Evolutionary conservation across 2,797 vertebrate genomes (phyloP), one percentile per base, ranked within the genome.

Genomic region (Kryptopterus vitreolus): DNA sequence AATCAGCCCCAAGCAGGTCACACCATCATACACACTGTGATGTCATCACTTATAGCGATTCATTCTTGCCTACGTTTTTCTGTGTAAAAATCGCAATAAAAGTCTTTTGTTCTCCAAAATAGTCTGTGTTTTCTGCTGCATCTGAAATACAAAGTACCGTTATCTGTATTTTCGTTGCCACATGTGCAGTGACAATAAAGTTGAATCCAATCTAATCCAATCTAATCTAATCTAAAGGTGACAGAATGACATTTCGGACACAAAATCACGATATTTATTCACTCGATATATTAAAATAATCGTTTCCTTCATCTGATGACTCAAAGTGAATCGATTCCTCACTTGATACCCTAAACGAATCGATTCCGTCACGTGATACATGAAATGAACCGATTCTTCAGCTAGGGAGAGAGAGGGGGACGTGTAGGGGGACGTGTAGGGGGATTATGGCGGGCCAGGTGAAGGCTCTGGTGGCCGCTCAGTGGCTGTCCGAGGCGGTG

Each of bases 401-500:
- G n/a, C n/a, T n/a, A n/a, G n/a, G n/a, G n/a, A n/a, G n/a, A n/a
- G n/a, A n/a, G n/a, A n/a, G n/a, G n/a, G n/a, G n/a, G n/a, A n/a
- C n/a, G n/a, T n/a, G n/a, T 7, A 16, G 11, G 7, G 24, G 1
- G 33, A 58, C 5, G 35, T 46, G 22, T 43, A 0, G 26, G 31
- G n/a, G 33, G n/a, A 85, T 72, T 85, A 98, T 98, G 97, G 95
- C 94, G 77, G 90, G 91, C 0, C 95, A 92, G 85, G 83, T 86
- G 70, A 89, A 93, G 22, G 91, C 95, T 20, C 86, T 98, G 80
- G 96, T 98, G 1, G 93, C 94, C 0, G 91, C 87, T 5, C 92
- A 93, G 77, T 99, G 98, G 97, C 91, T 99, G 1, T 88, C 93
- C 0, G 93, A 96, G 20, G 95, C 94, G 0, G 53, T 98, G 48